Evolutionary conservation across 1,140 invertebrate genomes (phyloP).

Genomic region (Zaprionus tsacasi): DNA sequence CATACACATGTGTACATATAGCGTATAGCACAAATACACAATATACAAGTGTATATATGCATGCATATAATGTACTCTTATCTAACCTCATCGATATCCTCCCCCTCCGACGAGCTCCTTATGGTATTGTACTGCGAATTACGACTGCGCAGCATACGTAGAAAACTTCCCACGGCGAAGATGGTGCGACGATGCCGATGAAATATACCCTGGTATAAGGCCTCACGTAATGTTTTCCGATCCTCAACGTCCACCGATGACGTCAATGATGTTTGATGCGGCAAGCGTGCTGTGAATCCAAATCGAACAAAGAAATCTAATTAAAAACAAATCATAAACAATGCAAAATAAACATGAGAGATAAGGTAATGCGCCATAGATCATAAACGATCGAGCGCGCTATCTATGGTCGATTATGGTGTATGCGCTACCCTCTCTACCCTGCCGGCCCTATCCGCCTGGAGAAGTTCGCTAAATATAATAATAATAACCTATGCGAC

Average conservation of each 20-base stretch:
- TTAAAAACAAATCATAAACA: constrained; percentile 11
- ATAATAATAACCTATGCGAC: no score
- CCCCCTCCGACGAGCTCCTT: constrained; percentile 84
- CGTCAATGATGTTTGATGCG: constrained; percentile 83
- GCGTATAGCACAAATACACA: constrained; percentile 14
- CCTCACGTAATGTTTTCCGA: constrained; percentile 87
- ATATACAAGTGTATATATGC: constrained; percentile 14
- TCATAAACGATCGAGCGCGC: constrained; percentile 3
- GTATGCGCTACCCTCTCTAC: not conserved
- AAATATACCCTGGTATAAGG: constrained; percentile 92
- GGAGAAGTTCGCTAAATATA: no score
- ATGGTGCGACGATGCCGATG: constrained; percentile 91
- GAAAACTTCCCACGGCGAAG: constrained; percentile 91
- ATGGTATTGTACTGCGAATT: constrained; percentile 93
- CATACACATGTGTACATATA: constrained; percentile 11
- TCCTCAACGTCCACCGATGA: constrained; percentile 84
- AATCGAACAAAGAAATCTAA: constrained; percentile 17
- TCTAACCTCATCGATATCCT: constrained; percentile 84
- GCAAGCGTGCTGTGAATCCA: constrained; percentile 71
- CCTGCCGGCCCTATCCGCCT: not conserved
- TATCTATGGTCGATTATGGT: not conserved
- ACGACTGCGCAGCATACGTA: constrained; percentile 91
- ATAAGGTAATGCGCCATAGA: constrained; percentile 33
- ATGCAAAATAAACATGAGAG: constrained; percentile 21
- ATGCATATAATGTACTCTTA: constrained; percentile 61